phyloP scores from a whole-genome alignment of 92 coral and sea anemone genomes.

The Umimayanthus kanabou region DNA sequence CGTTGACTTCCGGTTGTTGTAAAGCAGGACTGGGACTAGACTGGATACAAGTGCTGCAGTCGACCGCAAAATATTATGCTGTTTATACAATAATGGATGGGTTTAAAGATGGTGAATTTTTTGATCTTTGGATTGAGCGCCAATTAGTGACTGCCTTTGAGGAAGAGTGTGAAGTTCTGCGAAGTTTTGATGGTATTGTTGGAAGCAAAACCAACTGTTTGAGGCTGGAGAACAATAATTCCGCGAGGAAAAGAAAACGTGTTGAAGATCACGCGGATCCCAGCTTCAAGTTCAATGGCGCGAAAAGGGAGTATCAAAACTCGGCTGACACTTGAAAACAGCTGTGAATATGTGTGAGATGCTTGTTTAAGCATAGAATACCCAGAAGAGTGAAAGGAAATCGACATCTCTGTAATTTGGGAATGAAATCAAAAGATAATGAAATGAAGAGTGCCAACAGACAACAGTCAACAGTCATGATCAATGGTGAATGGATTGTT shows the following conservation, averaged over 20 bases:
- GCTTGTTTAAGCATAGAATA: not conserved
- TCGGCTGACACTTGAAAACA: not conserved
- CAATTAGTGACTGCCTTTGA: conserved; percentile 52
- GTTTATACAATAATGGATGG: not conserved
- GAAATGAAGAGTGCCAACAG: no score
- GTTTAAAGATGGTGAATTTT: conserved; percentile 29
- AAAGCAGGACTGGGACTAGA: not conserved
- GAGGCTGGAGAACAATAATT: not conserved
- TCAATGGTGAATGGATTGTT: no score
- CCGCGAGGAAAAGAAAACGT: conserved; percentile 15
- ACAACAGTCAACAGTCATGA: no score
- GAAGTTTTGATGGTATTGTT: conserved; percentile 54
- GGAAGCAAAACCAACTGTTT: conserved; percentile 8
- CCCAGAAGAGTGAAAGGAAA: not conserved
- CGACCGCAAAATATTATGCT: no score
- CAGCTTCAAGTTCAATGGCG: not conserved
- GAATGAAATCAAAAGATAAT: no score
- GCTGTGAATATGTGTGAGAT: not conserved
- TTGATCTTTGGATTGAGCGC: conserved; percentile 64
- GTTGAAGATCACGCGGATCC: not conserved
- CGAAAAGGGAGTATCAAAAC: not conserved
- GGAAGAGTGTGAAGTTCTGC: conserved; percentile 61
- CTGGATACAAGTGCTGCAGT: no score
- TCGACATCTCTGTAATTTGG: not conserved
- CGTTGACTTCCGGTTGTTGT: not conserved